Conservation (phyloP, 2,888 invertebrate species). For the Sminthurides aquaticus region DNA sequence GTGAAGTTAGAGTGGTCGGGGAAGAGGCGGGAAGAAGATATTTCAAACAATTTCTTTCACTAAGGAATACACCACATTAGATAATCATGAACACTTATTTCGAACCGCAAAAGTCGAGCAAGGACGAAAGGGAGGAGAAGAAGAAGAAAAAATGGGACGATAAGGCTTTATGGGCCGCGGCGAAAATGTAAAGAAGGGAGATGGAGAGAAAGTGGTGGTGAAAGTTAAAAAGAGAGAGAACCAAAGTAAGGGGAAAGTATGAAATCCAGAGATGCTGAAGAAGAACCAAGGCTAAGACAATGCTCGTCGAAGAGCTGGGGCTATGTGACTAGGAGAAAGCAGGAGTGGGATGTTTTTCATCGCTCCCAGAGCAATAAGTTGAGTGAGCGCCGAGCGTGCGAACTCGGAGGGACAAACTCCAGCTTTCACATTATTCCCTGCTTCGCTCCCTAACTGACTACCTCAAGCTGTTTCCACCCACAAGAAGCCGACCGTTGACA, state of each 20-base stretch:
- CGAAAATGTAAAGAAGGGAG: neutral
- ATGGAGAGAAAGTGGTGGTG: neutral
- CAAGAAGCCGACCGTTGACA: neutral
- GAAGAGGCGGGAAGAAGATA: no score
- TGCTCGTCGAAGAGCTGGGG: neutral
- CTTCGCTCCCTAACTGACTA: neutral
- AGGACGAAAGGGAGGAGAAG: no score
- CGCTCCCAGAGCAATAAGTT: neutral
- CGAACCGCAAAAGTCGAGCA: no score
- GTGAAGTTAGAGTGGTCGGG: no score
- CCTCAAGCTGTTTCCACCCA: neutral
- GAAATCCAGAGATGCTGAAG: neutral
- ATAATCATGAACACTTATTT: no score
- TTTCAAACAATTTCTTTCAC: no score
- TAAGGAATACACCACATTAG: no score
- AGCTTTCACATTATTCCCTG: neutral
- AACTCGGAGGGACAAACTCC: neutral
- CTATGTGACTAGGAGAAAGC: neutral
- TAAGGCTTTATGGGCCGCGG: no score
- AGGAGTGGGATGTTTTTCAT: neutral
- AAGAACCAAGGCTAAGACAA: neutral
- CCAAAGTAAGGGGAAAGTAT: neutral
- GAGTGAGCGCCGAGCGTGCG: neutral
- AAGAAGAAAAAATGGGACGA: no score
- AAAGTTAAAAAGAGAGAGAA: neutral